A percentile compares a stretch with the other conserved stretches of the same genome.
Evolutionary conservation across 2,888 invertebrate genomes (phyloP).

Genomic region (Dendrolimus pini): DNA sequence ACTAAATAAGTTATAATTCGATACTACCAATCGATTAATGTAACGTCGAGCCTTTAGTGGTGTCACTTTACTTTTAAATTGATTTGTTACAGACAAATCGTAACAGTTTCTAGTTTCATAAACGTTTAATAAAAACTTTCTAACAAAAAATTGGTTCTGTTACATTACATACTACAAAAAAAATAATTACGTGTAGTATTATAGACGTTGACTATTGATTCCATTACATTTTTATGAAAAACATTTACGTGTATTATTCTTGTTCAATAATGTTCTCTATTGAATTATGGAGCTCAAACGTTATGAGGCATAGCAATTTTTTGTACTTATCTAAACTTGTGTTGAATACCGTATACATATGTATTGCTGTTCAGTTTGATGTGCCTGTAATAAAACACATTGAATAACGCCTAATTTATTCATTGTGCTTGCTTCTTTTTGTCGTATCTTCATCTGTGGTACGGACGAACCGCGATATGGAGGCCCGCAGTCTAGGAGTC

Average conservation of each 20-base stretch:
- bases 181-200: too few species aligned
- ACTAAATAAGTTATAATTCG: slow-evolving; percentile 30
- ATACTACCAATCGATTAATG: slow-evolving; percentile 50
- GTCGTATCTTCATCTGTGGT: slow-evolving; percentile 26
- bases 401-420: slow-evolving; percentile 9
- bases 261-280: too few species aligned
- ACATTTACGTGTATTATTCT: too few species aligned
- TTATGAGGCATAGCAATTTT: too few species aligned
- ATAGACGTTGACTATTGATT: too few species aligned
- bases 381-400: slow-evolving; percentile 7
- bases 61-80: slow-evolving; percentile 40
- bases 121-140: slow-evolving; percentile 24
- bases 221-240: too few species aligned
- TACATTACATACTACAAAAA: too few species aligned
- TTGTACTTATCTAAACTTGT: too few species aligned
- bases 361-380: neutral
- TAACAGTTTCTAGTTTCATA: slow-evolving; percentile 30
- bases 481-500: slow-evolving; percentile 50
- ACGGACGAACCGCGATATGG: slow-evolving; percentile 22
- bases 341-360: too few species aligned
- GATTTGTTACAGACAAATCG: slow-evolving; percentile 42
- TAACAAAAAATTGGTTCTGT: neutral
- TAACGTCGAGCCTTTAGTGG: slow-evolving; percentile 28
- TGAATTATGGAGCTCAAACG: too few species aligned
- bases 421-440: slow-evolving; percentile 28